A percentile compares a stretch with the other conserved stretches of the same genome.
Conservation (phyloP, 2,888 invertebrate genomes). For the Tiliacea aurago region DNA sequence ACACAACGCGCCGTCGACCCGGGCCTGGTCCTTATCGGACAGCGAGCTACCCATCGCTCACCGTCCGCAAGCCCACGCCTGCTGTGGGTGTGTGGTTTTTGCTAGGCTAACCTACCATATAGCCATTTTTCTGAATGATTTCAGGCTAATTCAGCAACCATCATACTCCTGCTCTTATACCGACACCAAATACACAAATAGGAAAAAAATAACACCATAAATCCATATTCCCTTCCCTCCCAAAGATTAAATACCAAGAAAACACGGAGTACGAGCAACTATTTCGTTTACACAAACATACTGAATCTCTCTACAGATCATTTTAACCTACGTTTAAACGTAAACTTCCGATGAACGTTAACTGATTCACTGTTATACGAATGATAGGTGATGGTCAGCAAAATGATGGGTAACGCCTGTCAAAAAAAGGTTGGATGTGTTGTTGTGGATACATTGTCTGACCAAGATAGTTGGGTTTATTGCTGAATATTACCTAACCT, state of each 20-base stretch:
- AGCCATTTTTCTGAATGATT: neutral
- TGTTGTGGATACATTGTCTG: neutral
- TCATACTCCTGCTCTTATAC: too few relatives aligned
- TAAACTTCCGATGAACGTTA: conserved; percentile 45
- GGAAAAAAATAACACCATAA: conserved; percentile 12
- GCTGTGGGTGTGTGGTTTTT: too few relatives aligned
- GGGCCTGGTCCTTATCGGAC: too few relatives aligned
- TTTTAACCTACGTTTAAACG: conserved; percentile 29
- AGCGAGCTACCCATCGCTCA: too few relatives aligned
- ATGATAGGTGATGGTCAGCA: conserved; percentile 7
- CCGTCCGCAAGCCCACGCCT: too few relatives aligned
- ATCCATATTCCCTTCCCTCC: conserved; percentile 17
- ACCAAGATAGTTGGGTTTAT: neutral
- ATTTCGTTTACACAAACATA: conserved; percentile 20
- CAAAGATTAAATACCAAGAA: conserved; percentile 35
- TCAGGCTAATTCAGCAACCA: neutral
- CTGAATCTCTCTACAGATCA: conserved; percentile 36
- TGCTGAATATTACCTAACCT: neutral
- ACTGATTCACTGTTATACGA: conserved; percentile 31
- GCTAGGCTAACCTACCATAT: too few relatives aligned
- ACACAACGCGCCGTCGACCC: too few relatives aligned
- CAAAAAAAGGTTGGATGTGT: neutral
- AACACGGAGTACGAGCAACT: conserved; percentile 12
- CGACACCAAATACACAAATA: neutral
- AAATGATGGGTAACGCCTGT: conserved; percentile 3